Evolutionary conservation across 2,797 vertebrate species (phyloP).

Genomic region (Odontamblyopus lacepedii): DNA sequence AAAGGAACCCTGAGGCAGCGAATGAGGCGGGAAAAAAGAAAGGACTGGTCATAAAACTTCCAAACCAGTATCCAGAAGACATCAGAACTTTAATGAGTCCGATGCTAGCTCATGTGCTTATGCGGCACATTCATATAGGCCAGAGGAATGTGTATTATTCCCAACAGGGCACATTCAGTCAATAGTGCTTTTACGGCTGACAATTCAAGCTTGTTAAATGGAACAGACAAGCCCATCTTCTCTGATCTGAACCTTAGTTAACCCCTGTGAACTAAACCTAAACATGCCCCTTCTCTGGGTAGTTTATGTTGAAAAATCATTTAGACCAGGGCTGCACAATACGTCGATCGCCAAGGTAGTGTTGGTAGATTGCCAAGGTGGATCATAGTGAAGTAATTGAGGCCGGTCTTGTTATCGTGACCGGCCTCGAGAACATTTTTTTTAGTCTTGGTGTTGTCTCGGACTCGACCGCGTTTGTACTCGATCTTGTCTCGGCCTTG

Average conservation of each 20-base stretch:
- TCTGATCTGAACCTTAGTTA: constrained; percentile 3
- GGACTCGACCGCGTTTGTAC: too few relatives aligned
- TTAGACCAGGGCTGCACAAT: too few relatives aligned
- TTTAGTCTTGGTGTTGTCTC: too few relatives aligned
- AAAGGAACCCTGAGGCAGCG: constrained; percentile 62
- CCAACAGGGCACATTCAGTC: constrained; percentile 7
- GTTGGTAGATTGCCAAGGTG: too few relatives aligned
- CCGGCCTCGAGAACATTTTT: too few relatives aligned
- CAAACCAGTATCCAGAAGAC: constrained; percentile 41
- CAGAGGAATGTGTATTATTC: constrained; percentile 10
- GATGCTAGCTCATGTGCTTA: constrained; percentile 21
- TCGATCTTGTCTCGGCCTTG: too few relatives aligned
- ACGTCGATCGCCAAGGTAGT: too few relatives aligned
- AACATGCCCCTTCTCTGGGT: neutral
- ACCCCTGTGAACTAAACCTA: neutral
- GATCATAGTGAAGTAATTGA: too few relatives aligned
- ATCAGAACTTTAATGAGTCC: constrained; percentile 30
- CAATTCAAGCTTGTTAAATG: constrained; percentile 9
- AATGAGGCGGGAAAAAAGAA: constrained; percentile 51
- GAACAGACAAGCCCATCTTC: constrained; percentile 9
- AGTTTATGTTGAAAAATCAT: neutral
- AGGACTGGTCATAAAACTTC: constrained; percentile 58
- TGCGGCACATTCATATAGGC: constrained; percentile 22
- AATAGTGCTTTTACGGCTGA: constrained; percentile 13
- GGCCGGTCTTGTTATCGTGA: too few relatives aligned